Base-by-base conservation (phyloP, 2,113 vertebrate species). In the Mustela lutreola region DNA sequence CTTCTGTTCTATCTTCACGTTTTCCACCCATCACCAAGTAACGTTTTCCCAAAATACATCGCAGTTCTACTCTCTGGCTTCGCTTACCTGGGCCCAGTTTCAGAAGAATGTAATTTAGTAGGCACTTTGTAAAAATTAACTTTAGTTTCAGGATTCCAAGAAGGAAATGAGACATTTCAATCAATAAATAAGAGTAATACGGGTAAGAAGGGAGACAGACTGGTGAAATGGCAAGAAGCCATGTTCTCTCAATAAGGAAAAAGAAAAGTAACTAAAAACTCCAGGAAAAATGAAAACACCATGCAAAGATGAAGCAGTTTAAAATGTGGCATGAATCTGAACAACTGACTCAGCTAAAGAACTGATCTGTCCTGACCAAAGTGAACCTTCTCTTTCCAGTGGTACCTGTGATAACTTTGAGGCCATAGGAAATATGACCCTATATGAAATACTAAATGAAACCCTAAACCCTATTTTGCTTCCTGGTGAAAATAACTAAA, bases 261-360 rank as follows among this genome's bases (percentile, higher is more conserved):
- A 65, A 65, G 50, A 31, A 88, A 81, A 88, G 28, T 48, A 45
- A 92, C 33, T 42, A 42, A 45, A 93, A 97, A 89, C 65, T 28
- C 39, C 79, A 90, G 63, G n/a, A 82, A 70, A 91, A 96, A 70
- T 4, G 63, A 85, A 96, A 79, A 19, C 63, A 93, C 58, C 50
- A 75, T 16, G 78, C 67, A 56, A 75, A 96, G 75, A 80, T 36
- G 15, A 93, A 71, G 36, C n/a, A 36, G n/a, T 60, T 39, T 89
- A 86, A 78, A 96, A 89, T n/a, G 18, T 18, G 58, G 56, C 36
- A 58, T 50, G 48, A 88, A 50, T 94, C 8, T 80, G 39, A 92
- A 58, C 36, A 50, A 16, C 28, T 45, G 63, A 45, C 10, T 75
- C 39, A 79, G 48, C n/a, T 82, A 45, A 62, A 79, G 10, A 53